phyloP scores from a whole-genome alignment of 1,140 invertebrate species.

The Neodiprion lecontei region DNA sequence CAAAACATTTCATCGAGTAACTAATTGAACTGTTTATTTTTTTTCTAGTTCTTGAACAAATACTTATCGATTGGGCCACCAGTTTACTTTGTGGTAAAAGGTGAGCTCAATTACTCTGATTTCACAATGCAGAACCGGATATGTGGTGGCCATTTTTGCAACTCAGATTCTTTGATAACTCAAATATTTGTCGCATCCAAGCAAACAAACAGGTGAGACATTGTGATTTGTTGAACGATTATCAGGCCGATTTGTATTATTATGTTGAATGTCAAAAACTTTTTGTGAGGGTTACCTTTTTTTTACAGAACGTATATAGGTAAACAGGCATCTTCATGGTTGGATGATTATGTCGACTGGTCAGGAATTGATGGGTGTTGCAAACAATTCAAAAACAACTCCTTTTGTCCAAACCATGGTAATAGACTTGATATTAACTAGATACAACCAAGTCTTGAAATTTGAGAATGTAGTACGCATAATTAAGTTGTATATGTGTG shows the following conservation, averaged over 20 bases:
- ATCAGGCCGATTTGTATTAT: not conserved
- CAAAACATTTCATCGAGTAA: not conserved
- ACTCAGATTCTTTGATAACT: conserved; percentile 80
- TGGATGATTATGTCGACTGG: conserved; percentile 98
- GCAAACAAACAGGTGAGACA: conserved; percentile 66
- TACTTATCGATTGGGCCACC: conserved; percentile 96
- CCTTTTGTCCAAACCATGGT: conserved; percentile 75
- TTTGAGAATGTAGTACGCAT: too few species aligned
- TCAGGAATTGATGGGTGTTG: conserved; percentile 66
- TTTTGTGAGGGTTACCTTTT: conserved; percentile 16
- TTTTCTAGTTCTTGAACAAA: conserved; percentile 73
- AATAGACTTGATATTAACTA: conserved; percentile 27
- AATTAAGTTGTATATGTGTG: too few species aligned
- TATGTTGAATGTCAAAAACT: not conserved
- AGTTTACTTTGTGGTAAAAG: conserved; percentile 94
- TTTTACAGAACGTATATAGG: conserved; percentile 81
- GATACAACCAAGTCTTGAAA: too few species aligned
- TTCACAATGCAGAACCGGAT: conserved; percentile 81
- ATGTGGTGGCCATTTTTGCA: conserved; percentile 82
- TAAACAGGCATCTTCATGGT: conserved; percentile 89
- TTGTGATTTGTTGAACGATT: not conserved
- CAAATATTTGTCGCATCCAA: conserved; percentile 84
- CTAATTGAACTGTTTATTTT: conserved; percentile 33
- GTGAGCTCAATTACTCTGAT: conserved; percentile 80
- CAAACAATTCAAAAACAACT: conserved; percentile 65